Evolutionary conservation across 2,797 vertebrate genomes (phyloP).

Genomic region (Centropyge bicolor): DNA sequence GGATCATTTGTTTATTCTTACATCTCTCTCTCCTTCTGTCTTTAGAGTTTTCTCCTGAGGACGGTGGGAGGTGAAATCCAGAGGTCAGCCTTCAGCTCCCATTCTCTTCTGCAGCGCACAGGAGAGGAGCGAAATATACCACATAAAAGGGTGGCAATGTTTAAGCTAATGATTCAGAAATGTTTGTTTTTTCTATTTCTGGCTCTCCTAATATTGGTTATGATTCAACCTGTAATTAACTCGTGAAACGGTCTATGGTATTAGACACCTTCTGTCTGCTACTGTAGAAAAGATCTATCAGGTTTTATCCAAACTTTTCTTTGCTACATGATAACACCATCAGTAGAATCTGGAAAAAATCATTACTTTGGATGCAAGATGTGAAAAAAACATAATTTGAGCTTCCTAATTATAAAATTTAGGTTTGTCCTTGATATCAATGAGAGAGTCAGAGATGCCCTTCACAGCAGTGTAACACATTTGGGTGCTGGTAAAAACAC

Average conservation of each 20-base stretch:
- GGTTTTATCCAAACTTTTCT: not conserved
- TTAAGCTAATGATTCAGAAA: not conserved
- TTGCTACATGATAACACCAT: not conserved
- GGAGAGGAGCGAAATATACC: not conserved
- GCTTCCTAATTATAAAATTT: not conserved
- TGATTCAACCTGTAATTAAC: not conserved
- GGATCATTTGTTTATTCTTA: slow-evolving; percentile 70
- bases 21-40: slow-evolving; percentile 56
- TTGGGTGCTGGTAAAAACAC: not conserved
- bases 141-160: not conserved
- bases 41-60: slow-evolving; percentile 52
- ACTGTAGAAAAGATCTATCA: not conserved
- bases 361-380: not conserved
- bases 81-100: slow-evolving; percentile 68
- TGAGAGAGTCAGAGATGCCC: not conserved
- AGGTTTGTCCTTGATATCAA: too few species aligned
- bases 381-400: not conserved
- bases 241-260: not conserved
- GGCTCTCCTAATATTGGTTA: not conserved
- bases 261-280: not conserved
- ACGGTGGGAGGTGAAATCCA: slow-evolving; percentile 47
- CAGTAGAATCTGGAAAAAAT: not conserved
- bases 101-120: slow-evolving; percentile 41
- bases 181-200: not conserved
- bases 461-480: too few species aligned